phyloP scores from a whole-genome alignment of 2,113 vertebrate genomes.

The Indicator maculatus region DNA sequence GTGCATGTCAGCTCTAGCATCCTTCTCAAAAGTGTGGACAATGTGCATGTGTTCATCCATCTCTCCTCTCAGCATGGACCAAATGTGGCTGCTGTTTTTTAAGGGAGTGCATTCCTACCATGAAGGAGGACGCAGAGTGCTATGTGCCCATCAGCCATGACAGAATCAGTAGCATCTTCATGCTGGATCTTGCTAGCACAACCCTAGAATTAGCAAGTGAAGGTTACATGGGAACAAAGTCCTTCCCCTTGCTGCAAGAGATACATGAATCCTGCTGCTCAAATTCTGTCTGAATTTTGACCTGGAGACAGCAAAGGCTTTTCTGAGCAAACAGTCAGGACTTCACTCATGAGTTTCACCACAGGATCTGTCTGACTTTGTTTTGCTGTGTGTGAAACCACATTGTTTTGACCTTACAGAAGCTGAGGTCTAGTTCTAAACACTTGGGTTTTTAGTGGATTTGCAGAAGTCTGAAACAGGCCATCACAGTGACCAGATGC shows the following conservation, averaged over 20 bases:
- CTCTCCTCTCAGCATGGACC: accelerated
- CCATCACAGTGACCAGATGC: accelerated
- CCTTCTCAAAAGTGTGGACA: neutral
- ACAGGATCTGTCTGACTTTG: neutral
- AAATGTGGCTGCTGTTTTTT: neutral
- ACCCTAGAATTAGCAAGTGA: neutral
- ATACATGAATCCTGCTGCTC: neutral
- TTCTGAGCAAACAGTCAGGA: neutral
- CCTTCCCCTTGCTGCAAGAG: accelerated
- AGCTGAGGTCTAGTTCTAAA: neutral
- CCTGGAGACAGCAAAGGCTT: neutral
- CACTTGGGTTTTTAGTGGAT: neutral
- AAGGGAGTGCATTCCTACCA: neutral
- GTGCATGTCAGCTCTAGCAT: neutral
- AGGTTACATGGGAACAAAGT: neutral
- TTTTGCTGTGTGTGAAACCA: neutral
- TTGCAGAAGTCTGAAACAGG: neutral
- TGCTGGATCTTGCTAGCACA: neutral
- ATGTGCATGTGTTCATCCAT: neutral
- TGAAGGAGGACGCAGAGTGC: neutral
- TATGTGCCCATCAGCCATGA: neutral
- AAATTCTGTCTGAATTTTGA: neutral
- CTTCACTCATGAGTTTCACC: neutral
- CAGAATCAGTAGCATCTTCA: neutral
- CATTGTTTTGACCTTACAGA: neutral